phyloP scores from a whole-genome alignment of 2,888 invertebrate genomes.

The Drosophila putrida region DNA sequence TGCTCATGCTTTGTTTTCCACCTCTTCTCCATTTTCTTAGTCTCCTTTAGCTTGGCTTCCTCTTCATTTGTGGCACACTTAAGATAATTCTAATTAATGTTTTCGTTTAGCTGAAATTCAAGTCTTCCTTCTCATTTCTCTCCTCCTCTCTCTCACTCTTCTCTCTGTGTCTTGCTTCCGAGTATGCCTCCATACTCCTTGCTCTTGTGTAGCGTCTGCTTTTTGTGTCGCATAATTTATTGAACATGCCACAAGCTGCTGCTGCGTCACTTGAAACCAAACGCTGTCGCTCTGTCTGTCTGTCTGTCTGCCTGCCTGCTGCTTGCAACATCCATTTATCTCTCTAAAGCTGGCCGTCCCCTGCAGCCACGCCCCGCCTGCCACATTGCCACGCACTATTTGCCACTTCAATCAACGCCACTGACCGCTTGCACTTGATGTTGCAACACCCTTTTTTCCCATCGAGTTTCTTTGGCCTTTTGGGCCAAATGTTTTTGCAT shows the following conservation, averaged over 20 bases:
- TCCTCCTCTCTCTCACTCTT: neutral
- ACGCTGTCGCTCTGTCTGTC: constrained; percentile 6
- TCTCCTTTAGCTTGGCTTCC: neutral
- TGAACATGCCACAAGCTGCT: constrained; percentile 52
- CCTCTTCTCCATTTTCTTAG: neutral
- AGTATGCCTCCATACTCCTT: neutral
- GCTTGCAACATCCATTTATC: constrained; percentile 37
- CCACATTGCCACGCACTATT: constrained; percentile 18
- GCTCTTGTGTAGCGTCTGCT: neutral
- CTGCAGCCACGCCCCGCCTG: neutral
- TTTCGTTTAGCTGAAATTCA: constrained; percentile 27
- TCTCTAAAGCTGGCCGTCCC: neutral
- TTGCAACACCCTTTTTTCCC: constrained; percentile 14
- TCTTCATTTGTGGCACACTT: constrained; percentile 50
- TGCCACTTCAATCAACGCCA: constrained; percentile 26
- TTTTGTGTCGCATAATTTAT: constrained; percentile 48
- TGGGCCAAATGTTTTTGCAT: constrained; percentile 1
- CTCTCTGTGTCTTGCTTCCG: neutral
- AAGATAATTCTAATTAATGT: constrained; percentile 69
- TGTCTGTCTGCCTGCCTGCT: too few relatives aligned
- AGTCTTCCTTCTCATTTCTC: neutral
- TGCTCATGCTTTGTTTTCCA: too few relatives aligned
- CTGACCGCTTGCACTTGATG: constrained; percentile 27
- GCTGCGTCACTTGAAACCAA: constrained; percentile 39
- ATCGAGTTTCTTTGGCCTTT: constrained; percentile 1